Evolutionary conservation across 2,888 invertebrate genomes (phyloP).

Genomic region (Halictus ligatus): DNA sequence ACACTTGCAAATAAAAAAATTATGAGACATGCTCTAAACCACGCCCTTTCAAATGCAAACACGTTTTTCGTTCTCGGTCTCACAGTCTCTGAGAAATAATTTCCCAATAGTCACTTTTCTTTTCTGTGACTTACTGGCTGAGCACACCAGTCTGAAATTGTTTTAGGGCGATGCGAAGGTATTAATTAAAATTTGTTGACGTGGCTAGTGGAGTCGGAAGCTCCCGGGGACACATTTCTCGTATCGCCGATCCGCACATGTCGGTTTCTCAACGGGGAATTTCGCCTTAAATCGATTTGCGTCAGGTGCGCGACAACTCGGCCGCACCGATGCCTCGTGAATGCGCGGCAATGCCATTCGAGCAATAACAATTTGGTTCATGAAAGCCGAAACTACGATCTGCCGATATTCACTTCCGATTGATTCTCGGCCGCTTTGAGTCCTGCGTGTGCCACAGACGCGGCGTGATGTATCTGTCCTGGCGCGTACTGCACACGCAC

Average conservation of each 20-base stretch:
- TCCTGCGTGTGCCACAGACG: neutral
- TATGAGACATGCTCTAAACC: too few species aligned
- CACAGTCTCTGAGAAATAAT: too few species aligned
- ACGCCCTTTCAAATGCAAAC: too few species aligned
- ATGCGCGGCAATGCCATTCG: slow-evolving; percentile 24
- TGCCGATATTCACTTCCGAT: slow-evolving; percentile 40
- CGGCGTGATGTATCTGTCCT: neutral
- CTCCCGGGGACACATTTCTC: neutral
- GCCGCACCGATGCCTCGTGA: slow-evolving; percentile 6
- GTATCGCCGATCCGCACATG: neutral
- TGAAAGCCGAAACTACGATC: slow-evolving; percentile 33
- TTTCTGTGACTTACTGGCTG: neutral
- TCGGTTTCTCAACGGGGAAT: neutral
- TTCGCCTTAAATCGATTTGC: slow-evolving; percentile 20
- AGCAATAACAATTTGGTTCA: slow-evolving; percentile 53
- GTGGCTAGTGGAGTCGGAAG: neutral
- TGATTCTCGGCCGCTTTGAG: slow-evolving; percentile 17
- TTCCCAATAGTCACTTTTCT: neutral
- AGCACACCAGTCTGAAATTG: neutral
- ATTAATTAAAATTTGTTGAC: neutral
- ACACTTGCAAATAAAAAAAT: too few species aligned
- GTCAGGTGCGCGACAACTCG: slow-evolving; percentile 5
- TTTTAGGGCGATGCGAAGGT: neutral
- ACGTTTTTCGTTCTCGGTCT: too few species aligned
- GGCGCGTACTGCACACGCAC: slow-evolving; percentile 18